phyloP scores from a whole-genome alignment of 2,113 vertebrate genomes.

The Dascyllus trimaculatus region DNA sequence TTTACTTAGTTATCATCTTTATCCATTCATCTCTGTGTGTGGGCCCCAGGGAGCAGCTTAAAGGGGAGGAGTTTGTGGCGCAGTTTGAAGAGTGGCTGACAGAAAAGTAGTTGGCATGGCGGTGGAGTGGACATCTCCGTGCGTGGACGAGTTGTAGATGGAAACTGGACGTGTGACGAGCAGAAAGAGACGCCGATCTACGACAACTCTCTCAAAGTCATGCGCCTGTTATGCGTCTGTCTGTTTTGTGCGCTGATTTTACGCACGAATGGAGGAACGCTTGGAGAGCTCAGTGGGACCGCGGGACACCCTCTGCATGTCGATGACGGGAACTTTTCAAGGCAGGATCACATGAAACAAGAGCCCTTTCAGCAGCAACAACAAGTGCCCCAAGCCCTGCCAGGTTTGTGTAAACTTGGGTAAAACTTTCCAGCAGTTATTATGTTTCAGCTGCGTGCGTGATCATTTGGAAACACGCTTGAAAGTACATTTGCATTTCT shows the following conservation, averaged over 20 bases:
- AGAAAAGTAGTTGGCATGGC: constrained; percentile 12
- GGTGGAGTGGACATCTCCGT: background rate
- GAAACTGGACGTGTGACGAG: background rate
- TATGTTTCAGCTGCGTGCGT: no score
- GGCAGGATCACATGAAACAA: constrained; percentile 21
- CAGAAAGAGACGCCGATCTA: background rate
- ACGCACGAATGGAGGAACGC: background rate
- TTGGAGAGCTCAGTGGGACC: background rate
- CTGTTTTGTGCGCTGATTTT: constrained; percentile 30
- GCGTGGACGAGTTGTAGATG: background rate
- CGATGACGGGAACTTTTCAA: constrained; percentile 59
- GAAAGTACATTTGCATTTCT: background rate
- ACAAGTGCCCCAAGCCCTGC: background rate
- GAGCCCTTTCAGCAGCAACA: constrained; percentile 44
- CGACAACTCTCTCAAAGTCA: background rate
- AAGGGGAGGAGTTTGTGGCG: constrained; percentile 43
- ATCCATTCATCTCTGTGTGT: no score
- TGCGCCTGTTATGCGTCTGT: constrained; percentile 25
- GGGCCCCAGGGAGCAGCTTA: background rate
- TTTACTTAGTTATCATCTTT: no score
- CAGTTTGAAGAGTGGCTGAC: background rate
- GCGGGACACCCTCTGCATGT: constrained; percentile 48
- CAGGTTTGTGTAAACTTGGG: constrained; percentile 55
- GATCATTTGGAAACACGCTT: no score
- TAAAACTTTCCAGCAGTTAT: background rate